phyloP scores from a whole-genome alignment of 1,140 invertebrate species.

The Phocides pigmalion region DNA sequence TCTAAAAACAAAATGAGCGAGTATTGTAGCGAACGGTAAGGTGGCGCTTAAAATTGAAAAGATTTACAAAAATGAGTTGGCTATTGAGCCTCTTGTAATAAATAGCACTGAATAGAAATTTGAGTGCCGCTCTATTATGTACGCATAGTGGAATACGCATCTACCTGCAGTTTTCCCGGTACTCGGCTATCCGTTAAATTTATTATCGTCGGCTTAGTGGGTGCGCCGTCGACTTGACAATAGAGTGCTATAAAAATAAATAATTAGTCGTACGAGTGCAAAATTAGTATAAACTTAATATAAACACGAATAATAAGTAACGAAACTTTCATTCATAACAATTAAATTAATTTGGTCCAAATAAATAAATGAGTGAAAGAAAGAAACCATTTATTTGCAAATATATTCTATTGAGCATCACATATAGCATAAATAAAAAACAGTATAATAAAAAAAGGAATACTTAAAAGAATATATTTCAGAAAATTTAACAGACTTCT shows the following conservation, averaged over 20 bases:
- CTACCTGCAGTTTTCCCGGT: conserved; percentile 49
- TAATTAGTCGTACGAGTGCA: background rate
- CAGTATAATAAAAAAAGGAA: too few relatives aligned
- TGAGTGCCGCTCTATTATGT: conserved; percentile 48
- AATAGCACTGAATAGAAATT: conserved; percentile 50
- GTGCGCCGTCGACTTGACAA: conserved; percentile 45
- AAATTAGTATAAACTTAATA: background rate
- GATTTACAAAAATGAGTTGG: conserved; percentile 37
- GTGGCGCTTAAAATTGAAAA: conserved; percentile 69
- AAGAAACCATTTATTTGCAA: too few relatives aligned
- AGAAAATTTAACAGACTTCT: too few relatives aligned
- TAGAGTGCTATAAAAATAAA: conserved; percentile 28
- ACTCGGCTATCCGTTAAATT: conserved; percentile 45
- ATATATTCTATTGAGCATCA: too few relatives aligned
- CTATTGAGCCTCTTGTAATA: conserved; percentile 48
- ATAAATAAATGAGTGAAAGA: too few relatives aligned
- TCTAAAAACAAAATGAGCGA: background rate
- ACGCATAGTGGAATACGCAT: conserved; percentile 34
- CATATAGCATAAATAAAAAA: too few relatives aligned
- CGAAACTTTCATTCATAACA: too few relatives aligned
- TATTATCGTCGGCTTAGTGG: conserved; percentile 48
- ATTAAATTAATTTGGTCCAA: too few relatives aligned
- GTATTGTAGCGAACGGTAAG: conserved; percentile 36
- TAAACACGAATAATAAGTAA: too few relatives aligned
- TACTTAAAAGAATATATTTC: too few relatives aligned